Evolutionary conservation across 2,888 invertebrate genomes (phyloP), one percentile per base, ranked within the genome.

Genomic region (Arrhopalites spinosus): DNA sequence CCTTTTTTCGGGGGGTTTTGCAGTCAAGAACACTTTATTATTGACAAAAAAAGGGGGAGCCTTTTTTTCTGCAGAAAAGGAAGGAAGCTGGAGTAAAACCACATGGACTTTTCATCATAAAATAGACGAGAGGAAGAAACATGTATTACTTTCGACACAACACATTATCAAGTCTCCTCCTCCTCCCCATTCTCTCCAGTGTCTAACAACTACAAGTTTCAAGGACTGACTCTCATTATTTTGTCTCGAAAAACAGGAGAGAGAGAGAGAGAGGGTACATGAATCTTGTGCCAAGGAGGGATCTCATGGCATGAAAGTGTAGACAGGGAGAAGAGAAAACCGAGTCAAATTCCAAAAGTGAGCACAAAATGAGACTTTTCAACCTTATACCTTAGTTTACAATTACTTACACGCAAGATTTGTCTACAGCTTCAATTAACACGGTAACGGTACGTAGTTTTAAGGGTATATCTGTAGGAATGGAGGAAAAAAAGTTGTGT

Each of bases 401-500:
- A 59, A 59, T 59, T 59, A 59, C 59, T 59, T 59, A 59, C 25
- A 59, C 59, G 5, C 59, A 27, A 27, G 25, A 59, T 59, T 59
- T 59, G 50, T 50, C 50, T 50, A 1, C 25, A 59, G 27, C 59
- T 20, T 59, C 59, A 59, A 59, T 59, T 59, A 59, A 25, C 59
- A 59, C 59, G 11, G 25, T 25, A 59, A 53, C 53, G 23, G n/a
- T 53, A 23, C 36, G 11, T 36, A 36, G n/a, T n/a, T n/a, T 36
- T 36, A 36, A 59, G 25, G 43, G 36, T 36, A 11, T 36, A 11
- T 36, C 5, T 36, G 20, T 30, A 36, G 47, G 29, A 61, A 70
- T 30, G 36, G 36, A 36, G 47, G 50, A 20, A 64, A 36, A 64
- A 73, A 36, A 63, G 29, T 59, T 25, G 43, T 74, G 74, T 64